A percentile compares a stretch with the other conserved stretches of the same genome.
These are phyloP conservation scores for Anser brachyrhynchus DNA, from an alignment of 2,113 vertebrate species.

Conservation along the genomic window DNA sequence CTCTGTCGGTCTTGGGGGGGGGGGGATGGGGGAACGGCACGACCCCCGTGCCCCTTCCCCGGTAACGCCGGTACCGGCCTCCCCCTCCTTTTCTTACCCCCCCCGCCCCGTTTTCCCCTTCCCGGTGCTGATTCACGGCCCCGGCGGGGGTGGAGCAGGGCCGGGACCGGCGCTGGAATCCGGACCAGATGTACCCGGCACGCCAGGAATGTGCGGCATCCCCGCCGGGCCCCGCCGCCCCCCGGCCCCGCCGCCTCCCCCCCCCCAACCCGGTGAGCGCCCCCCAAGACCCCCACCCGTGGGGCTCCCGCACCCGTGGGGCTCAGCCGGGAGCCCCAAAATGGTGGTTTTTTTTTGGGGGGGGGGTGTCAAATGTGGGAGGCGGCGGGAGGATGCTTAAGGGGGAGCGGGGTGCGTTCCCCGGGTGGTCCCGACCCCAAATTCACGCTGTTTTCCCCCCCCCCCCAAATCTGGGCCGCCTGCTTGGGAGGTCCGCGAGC, in stretches of 20 bases:
- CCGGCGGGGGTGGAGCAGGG: constrained; percentile 79
- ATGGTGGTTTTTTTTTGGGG: background rate
- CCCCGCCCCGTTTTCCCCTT: background rate
- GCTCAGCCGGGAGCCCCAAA: too few relatives aligned
- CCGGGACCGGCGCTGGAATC: constrained; percentile 89
- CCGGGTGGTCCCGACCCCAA: too few relatives aligned
- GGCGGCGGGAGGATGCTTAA: background rate
- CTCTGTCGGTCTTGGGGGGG: too few relatives aligned
- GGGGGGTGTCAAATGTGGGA: background rate
- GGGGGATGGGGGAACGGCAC: too few relatives aligned
- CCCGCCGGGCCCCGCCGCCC: constrained; percentile 42
- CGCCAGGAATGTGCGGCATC: constrained; percentile 91
- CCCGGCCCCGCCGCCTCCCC: background rate
- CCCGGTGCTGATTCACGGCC: constrained; percentile 74
- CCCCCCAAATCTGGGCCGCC: too few relatives aligned
- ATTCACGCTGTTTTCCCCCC: too few relatives aligned
- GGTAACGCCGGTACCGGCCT: background rate
- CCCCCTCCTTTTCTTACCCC: too few relatives aligned
- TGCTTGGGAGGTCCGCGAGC: too few relatives aligned
- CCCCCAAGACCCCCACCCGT: background rate
- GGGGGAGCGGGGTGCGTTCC: background rate
- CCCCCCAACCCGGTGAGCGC: background rate
- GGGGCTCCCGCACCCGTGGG: too few relatives aligned
- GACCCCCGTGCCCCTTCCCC: too few relatives aligned
- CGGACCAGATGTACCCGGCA: constrained; percentile 97